These are phyloP conservation scores for Anneissia japonica DNA, from an alignment of 35 echinoderm and acorn worm genomes.

Conservation along the genomic window DNA sequence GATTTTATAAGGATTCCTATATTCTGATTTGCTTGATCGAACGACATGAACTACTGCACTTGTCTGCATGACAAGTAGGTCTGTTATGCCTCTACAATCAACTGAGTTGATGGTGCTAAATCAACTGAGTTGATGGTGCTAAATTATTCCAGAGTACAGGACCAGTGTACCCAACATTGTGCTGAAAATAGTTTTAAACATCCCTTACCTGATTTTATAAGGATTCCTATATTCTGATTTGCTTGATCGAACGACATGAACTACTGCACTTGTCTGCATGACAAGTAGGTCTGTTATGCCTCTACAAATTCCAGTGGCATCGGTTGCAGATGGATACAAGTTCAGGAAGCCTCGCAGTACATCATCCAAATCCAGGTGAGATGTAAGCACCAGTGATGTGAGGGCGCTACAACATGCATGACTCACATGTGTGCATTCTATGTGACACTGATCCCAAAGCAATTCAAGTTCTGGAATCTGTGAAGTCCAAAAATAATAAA, in stretches of 20 bases:
- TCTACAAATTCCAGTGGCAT: background rate
- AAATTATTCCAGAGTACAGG: too few relatives aligned
- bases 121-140: too few relatives aligned
- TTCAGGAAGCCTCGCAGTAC: conserved; percentile 20
- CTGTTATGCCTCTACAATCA: background rate
- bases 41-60: background rate
- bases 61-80: conserved; percentile 2
- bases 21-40: too few relatives aligned
- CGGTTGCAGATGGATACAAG: conserved; percentile 9
- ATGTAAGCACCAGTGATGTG: background rate
- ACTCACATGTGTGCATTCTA: background rate
- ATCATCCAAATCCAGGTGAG: conserved; percentile 3
- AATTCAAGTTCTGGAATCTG: conserved; percentile 32
- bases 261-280: background rate
- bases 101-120: too few relatives aligned
- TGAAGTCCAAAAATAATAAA: background rate
- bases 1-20: background rate
- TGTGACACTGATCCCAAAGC: conserved; percentile 17
- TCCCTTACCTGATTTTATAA: background rate
- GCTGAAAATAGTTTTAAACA: too few relatives aligned
- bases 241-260: background rate
- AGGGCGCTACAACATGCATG: conserved; percentile 12
- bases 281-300: conserved; percentile 7
- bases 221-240: background rate
- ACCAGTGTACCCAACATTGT: too few relatives aligned